These are phyloP conservation scores for Suricata suricatta DNA, from an alignment of 2,113 vertebrate species.

Conservation along the genomic window DNA sequence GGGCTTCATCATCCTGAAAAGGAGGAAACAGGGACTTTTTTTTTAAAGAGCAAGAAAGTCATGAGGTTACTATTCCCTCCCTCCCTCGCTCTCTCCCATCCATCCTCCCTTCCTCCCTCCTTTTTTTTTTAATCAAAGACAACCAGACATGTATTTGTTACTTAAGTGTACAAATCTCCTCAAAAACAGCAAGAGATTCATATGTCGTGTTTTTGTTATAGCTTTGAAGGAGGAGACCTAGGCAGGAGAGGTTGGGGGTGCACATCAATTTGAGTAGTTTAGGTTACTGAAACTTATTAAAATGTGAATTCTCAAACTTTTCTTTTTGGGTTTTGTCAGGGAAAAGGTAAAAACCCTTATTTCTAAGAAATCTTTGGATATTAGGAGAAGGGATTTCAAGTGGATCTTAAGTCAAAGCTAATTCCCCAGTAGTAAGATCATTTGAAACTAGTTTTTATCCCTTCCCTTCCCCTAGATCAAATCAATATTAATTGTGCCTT, in stretches of 20 bases:
- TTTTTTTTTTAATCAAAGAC: constrained; percentile 81
- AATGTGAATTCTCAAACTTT: constrained; percentile 86
- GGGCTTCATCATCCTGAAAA: constrained; percentile 81
- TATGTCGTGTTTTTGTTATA: constrained; percentile 78
- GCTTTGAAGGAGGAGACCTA: constrained; percentile 68
- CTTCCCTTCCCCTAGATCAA: constrained; percentile 82
- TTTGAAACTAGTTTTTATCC: constrained; percentile 85
- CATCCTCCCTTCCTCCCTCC: not conserved
- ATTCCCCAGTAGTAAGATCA: constrained; percentile 86
- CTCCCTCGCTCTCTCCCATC: not conserved
- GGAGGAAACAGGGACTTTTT: constrained; percentile 79
- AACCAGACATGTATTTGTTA: constrained; percentile 78
- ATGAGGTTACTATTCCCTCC: constrained; percentile 72
- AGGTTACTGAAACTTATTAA: constrained; percentile 86
- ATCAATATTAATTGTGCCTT: constrained; percentile 98
- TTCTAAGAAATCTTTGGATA: constrained; percentile 78
- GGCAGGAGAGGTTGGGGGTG: not conserved
- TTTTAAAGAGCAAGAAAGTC: constrained; percentile 73
- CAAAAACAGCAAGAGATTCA: constrained; percentile 70
- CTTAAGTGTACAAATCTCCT: constrained; percentile 74
- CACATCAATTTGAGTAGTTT: constrained; percentile 83
- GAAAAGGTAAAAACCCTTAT: constrained; percentile 66
- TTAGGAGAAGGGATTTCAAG: constrained; percentile 74
- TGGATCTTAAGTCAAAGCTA: constrained; percentile 73
- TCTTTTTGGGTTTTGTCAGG: constrained; percentile 79